Conservation (phyloP, 2,888 invertebrate species). For the Chrysomela aeneicollis region DNA sequence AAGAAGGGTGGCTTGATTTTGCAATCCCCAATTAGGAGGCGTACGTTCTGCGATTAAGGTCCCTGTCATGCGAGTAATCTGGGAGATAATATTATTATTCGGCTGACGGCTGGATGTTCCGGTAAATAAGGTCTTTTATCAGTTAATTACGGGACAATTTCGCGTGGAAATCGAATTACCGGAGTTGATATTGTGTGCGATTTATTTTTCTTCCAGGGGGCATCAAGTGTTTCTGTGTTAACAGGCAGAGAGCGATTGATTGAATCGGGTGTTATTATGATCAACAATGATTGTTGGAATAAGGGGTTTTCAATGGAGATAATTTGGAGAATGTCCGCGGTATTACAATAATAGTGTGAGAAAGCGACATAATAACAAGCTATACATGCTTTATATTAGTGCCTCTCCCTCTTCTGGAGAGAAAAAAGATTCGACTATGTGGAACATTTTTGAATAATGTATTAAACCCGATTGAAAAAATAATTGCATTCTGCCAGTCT, state of each 20-base stretch:
- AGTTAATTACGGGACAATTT: conserved; percentile 37
- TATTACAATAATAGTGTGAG: too few relatives aligned
- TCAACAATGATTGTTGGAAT: background rate
- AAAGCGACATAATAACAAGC: too few relatives aligned
- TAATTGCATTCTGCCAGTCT: too few relatives aligned
- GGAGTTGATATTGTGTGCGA: conserved; percentile 22
- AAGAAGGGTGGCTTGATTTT: conserved; percentile 56
- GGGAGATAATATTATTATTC: conserved; percentile 42
- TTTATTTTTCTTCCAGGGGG: conserved; percentile 23
- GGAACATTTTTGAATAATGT: too few relatives aligned
- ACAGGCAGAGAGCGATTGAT: background rate
- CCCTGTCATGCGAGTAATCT: conserved; percentile 47
- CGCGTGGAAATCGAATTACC: conserved; percentile 35
- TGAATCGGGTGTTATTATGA: background rate
- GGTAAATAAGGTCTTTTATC: conserved; percentile 39
- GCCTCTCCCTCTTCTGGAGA: too few relatives aligned
- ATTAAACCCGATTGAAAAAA: too few relatives aligned
- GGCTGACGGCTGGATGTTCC: conserved; percentile 29
- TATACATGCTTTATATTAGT: too few relatives aligned
- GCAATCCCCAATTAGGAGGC: conserved; percentile 59
- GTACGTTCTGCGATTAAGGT: conserved; percentile 49
- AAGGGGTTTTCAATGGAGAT: background rate
- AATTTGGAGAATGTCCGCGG: too few relatives aligned
- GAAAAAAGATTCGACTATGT: too few relatives aligned
- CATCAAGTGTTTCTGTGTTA: background rate